Base-by-base conservation (phyloP, 2,797 vertebrate species). In the Cyprinodon diabolis region DNA sequence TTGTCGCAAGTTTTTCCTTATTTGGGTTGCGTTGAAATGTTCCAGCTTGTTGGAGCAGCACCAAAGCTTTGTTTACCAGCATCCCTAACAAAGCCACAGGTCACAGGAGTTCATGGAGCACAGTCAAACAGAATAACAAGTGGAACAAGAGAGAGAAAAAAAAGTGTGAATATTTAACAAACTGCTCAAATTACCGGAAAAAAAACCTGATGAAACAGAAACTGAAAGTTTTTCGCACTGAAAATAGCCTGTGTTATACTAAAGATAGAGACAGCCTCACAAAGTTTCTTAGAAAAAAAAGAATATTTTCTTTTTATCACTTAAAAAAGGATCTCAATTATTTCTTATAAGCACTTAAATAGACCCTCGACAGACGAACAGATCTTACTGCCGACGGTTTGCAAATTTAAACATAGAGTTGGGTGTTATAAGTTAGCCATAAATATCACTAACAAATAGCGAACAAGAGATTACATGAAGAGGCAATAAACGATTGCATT, bases 41-140 rank as follows among this genome's bases (percentile, higher is more conserved):
- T 86, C 84, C 77, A 77, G 77, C 83, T 85, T 76, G 60, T 71
- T 88, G 89, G 87, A 93, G 84, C 71, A 0, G 76, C 86, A 87
- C 89, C 91, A 90, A 81, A 78, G 71, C 85, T 88, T 90, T 92
- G 92, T 93, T 94, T 94, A 93, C 81, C 75, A 62, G 86, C 85
- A 86, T 82, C 84, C 81, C 76, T 77, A 80, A 90, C 78, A 92
- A 90, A 78, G 69, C 77, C 12, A 71, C 71, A 77, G 89, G 89
- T 91, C 82, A 83, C 74, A 56, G 81, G 74, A 88, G 88, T 90
- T 93, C 76, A 84, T 45, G 79, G 80, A 75, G 77, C 62, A 62
- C 56, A 72, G 71, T 66, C 67, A 79, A 89, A 84, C 25, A 83
- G 79, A 87, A 91, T 73, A 90, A 86, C 84, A 86, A 85, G 84